phyloP scores from a whole-genome alignment of 2,888 invertebrate genomes.

The Ecliptopera silaceata region DNA sequence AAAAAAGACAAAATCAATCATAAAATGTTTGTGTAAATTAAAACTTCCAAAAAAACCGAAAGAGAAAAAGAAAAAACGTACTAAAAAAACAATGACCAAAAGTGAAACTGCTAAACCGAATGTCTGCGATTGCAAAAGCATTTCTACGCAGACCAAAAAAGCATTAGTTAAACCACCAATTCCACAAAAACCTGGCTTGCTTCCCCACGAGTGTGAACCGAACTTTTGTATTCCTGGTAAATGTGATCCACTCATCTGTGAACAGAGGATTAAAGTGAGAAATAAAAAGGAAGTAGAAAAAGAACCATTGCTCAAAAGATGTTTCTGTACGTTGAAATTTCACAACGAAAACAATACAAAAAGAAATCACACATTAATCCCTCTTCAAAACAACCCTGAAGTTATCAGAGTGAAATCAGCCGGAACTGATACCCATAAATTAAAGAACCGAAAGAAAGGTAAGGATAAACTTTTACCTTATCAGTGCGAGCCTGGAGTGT shows the following conservation, averaged over 20 bases:
- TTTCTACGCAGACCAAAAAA: constrained; percentile 11
- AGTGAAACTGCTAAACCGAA: neutral
- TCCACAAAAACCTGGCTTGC: constrained; percentile 6
- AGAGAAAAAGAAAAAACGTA: neutral
- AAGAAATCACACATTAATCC: constrained; percentile 2
- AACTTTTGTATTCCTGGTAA: constrained; percentile 33
- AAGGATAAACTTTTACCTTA: constrained; percentile 32
- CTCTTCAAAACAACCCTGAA: neutral
- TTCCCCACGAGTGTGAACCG: constrained; percentile 29
- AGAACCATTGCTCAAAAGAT: constrained; percentile 20
- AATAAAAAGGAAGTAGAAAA: constrained; percentile 11
- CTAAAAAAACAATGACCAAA: constrained; percentile 6
- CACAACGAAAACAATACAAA: constrained; percentile 25
- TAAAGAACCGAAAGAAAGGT: neutral
- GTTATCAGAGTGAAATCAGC: constrained; percentile 4
- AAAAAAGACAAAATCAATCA: constrained; percentile 4
- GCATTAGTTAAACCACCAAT: neutral
- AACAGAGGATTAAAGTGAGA: constrained; percentile 26
- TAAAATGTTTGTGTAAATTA: constrained; percentile 24
- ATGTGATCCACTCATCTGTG: constrained; percentile 34
- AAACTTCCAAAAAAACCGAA: constrained; percentile 8
- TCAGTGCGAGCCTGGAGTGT: constrained; percentile 46
- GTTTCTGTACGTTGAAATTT: constrained; percentile 29
- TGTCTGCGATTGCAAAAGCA: neutral
- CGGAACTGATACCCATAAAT: constrained; percentile 11